phyloP scores from a whole-genome alignment of 2,113 vertebrate genomes.

The Hassar affinis region DNA sequence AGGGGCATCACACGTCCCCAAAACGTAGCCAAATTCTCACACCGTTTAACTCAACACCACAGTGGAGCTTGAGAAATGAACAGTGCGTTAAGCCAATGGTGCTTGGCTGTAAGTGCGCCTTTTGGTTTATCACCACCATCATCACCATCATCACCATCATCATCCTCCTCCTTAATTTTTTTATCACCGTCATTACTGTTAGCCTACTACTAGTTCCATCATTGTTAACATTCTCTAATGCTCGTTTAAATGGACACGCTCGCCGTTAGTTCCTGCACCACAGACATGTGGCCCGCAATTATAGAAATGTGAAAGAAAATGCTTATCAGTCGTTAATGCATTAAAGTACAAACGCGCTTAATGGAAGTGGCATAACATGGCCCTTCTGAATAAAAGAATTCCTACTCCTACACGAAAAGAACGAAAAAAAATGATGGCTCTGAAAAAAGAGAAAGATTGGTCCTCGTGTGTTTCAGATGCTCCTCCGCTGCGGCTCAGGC shows the following conservation, averaged over 20 bases:
- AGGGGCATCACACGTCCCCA: not conserved
- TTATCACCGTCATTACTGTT: not conserved
- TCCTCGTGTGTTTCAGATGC: constrained; percentile 51
- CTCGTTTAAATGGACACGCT: not conserved
- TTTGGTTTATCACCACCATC: constrained; percentile 35
- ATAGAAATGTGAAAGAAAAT: constrained; percentile 61
- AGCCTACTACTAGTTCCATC: constrained; percentile 11
- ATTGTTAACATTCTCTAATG: not conserved
- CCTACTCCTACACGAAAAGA: constrained; percentile 47
- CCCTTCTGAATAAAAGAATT: constrained; percentile 70
- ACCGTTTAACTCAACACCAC: not conserved
- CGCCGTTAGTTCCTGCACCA: constrained; percentile 41
- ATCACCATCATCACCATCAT: not conserved
- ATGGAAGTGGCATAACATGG: constrained; percentile 68
- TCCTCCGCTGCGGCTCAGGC: constrained; percentile 56
- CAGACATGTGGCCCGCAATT: constrained; percentile 62
- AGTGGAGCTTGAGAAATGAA: not conserved
- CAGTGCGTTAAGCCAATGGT: not conserved
- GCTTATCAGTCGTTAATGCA: constrained; percentile 38
- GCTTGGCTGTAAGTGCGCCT: not conserved
- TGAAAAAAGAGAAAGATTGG: constrained; percentile 57
- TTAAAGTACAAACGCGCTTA: constrained; percentile 53
- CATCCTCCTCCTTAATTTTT: too few relatives aligned
- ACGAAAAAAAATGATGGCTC: constrained; percentile 45
- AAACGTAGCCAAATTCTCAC: not conserved